These are phyloP conservation scores for Proctacanthus coquilletti DNA, from an alignment of 1,140 invertebrate species.

Conservation along the genomic window DNA sequence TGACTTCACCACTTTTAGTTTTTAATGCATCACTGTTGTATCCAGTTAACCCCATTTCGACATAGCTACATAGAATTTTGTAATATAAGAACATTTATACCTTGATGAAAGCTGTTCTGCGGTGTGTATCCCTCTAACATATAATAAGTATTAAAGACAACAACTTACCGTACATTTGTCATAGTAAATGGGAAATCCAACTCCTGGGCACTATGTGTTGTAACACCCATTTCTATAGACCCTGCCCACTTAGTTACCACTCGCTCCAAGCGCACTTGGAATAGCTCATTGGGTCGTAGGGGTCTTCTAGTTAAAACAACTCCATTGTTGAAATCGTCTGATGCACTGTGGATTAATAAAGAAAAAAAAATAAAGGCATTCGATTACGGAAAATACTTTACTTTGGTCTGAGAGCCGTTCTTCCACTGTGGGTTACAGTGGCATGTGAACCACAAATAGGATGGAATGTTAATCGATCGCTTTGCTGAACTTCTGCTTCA, in stretches of 20 bases:
- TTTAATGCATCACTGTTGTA: too few relatives aligned
- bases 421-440: constrained; percentile 75
- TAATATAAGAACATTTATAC: constrained; percentile 5
- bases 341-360: too few relatives aligned
- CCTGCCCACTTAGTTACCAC: constrained; percentile 91
- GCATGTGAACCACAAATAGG: constrained; percentile 79
- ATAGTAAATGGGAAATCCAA: constrained; percentile 90
- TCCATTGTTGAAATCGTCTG: constrained; percentile 91
- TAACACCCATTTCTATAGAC: constrained; percentile 89
- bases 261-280: constrained; percentile 77
- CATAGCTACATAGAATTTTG: constrained; percentile 5
- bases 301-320: constrained; percentile 82
- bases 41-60: too few relatives aligned
- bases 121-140: too few relatives aligned
- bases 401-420: constrained; percentile 84
- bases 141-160: too few relatives aligned
- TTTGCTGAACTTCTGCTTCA: constrained; percentile 9
- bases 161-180: constrained; percentile 75
- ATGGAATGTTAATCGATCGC: constrained; percentile 76
- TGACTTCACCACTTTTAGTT: too few relatives aligned
- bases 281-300: constrained; percentile 71
- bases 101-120: too few relatives aligned
- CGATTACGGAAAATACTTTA: constrained; percentile 27
- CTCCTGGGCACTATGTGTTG: constrained; percentile 73
- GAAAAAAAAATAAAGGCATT: constrained; percentile 18